Percentiles rank a stretch among this genome's conserved stretches.
Conservation (phyloP, 2,113 vertebrate genomes). For the Murina feae region DNA sequence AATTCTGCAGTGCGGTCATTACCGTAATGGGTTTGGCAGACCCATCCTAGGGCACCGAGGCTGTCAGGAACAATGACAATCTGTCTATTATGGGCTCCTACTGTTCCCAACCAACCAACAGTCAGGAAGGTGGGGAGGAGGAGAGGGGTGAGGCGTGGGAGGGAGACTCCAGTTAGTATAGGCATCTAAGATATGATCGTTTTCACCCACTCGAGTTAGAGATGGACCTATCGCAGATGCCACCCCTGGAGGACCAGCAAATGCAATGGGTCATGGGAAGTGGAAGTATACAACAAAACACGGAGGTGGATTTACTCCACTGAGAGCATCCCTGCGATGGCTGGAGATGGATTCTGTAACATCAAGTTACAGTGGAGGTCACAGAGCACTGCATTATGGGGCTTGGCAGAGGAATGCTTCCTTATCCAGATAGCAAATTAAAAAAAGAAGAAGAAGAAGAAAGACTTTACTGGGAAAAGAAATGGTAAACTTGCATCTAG, state of each 20-base stretch:
- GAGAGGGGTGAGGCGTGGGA: background rate
- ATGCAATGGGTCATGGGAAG: background rate
- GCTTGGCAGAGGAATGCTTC: background rate
- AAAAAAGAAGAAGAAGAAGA: background rate
- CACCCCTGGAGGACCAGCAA: background rate
- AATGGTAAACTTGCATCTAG: background rate
- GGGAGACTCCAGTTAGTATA: background rate
- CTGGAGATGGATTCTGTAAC: fast-evolving
- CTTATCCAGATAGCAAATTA: background rate
- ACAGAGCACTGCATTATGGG: background rate
- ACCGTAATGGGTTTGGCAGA: conserved; percentile 68
- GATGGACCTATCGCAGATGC: background rate
- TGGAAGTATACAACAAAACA: background rate
- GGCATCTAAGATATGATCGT: background rate
- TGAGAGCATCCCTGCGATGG: background rate
- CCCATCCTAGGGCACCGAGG: conserved; percentile 52
- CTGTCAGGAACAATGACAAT: conserved; percentile 68
- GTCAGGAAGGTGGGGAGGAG: conserved; percentile 34
- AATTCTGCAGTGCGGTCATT: conserved; percentile 68
- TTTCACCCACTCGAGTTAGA: conserved; percentile 12
- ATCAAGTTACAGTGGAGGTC: background rate
- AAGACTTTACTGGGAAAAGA: conserved; percentile 44
- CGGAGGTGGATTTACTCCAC: background rate
- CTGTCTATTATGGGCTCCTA: conserved; percentile 61
- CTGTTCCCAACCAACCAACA: conserved; percentile 49